phyloP scores from a whole-genome alignment of 2,888 invertebrate species.

The Cheilosia pagana region DNA sequence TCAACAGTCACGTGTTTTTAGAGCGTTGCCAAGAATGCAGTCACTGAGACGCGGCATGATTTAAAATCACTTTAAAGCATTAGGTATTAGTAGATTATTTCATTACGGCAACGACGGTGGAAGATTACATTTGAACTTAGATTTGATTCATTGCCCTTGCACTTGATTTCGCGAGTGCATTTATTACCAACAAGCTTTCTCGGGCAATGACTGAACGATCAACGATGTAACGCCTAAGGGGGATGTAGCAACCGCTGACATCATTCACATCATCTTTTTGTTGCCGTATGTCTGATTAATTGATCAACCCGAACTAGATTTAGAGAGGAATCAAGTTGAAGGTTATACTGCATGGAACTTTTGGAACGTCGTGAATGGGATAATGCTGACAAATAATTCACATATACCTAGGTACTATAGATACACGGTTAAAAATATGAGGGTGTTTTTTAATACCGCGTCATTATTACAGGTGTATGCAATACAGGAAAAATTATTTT shows the following conservation, averaged over 20 bases:
- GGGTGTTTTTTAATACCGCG: no score
- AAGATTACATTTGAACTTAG: constrained; percentile 12
- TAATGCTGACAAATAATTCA: not conserved
- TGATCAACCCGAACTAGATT: not conserved
- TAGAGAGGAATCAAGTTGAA: not conserved
- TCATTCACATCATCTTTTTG: no score
- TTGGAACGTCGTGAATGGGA: not conserved
- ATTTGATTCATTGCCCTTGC: constrained; percentile 25
- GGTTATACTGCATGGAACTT: not conserved
- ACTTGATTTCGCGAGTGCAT: constrained; percentile 35
- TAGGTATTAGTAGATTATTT: constrained; percentile 18
- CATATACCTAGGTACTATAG: no score
- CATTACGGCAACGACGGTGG: constrained; percentile 7
- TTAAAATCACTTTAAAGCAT: constrained; percentile 3
- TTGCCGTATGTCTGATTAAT: no score
- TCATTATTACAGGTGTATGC: no score
- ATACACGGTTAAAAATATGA: no score
- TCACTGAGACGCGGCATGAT: constrained; percentile 1
- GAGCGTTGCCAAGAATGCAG: not conserved
- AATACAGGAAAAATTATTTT: no score
- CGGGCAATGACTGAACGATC: constrained; percentile 52
- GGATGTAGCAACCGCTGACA: not conserved
- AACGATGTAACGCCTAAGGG: not conserved
- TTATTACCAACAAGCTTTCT: constrained; percentile 23
- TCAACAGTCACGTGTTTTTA: constrained; percentile 37